Evolutionary conservation across 1,140 invertebrate genomes (phyloP).

Genomic region (Maniola jurtina): DNA sequence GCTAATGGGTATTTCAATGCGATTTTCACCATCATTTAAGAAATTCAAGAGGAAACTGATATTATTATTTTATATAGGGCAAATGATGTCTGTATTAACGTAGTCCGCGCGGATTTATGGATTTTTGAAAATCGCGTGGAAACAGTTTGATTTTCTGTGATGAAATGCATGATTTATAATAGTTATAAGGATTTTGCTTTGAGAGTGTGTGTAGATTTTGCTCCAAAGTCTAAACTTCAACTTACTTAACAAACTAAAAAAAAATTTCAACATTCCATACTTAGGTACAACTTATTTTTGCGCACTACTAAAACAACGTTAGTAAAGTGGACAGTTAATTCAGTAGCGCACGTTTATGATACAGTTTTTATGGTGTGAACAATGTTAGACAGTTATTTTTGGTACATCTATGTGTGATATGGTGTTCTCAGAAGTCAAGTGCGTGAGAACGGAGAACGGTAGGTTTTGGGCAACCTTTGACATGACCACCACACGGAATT

Average conservation of each 20-base stretch:
- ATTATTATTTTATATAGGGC: too few relatives aligned
- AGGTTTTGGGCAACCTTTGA: conserved; percentile 26
- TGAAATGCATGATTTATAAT: not conserved
- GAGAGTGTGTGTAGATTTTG: too few relatives aligned
- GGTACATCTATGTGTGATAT: conserved; percentile 27
- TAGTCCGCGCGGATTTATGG: too few relatives aligned
- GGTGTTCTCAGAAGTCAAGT: conserved; percentile 34
- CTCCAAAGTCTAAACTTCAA: too few relatives aligned
- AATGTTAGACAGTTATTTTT: conserved; percentile 37
- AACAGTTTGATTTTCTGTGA: too few relatives aligned
- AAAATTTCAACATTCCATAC: not conserved
- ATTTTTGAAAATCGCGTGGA: too few relatives aligned
- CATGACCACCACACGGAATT: conserved; percentile 17
- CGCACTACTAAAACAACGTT: not conserved
- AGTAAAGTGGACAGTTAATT: conserved; percentile 21
- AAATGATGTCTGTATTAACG: too few relatives aligned
- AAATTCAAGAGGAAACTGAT: too few relatives aligned
- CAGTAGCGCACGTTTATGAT: conserved; percentile 32
- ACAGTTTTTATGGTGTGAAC: conserved; percentile 45
- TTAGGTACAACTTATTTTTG: not conserved
- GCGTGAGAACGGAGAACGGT: conserved; percentile 44
- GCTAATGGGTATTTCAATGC: too few relatives aligned
- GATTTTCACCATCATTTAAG: too few relatives aligned
- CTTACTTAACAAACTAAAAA: not conserved
- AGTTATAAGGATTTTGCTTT: not conserved